Evolutionary conservation across 2,888 invertebrate genomes (phyloP).

Genomic region (Lycocerus yunnanus): DNA sequence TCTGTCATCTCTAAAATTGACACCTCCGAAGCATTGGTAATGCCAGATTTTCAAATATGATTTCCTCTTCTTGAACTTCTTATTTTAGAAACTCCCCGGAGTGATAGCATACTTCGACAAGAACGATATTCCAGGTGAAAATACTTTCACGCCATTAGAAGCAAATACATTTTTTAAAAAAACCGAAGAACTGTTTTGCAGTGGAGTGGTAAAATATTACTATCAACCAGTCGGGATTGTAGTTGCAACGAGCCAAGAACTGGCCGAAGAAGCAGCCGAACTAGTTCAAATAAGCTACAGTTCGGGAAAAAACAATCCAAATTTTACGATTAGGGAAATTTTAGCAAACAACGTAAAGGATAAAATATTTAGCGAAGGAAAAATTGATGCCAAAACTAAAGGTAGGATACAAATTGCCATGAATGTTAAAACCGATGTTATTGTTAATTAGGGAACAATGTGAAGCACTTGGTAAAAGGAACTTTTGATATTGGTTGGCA

Average conservation of each 20-base stretch:
- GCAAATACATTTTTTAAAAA: slow-evolving; percentile 36
- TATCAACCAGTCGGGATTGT: slow-evolving; percentile 76
- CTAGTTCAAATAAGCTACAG: slow-evolving; percentile 62
- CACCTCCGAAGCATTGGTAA: slow-evolving; percentile 65
- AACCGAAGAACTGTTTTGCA: slow-evolving; percentile 57
- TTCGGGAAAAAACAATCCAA: slow-evolving; percentile 52
- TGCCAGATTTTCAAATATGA: not conserved
- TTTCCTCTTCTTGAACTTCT: not conserved
- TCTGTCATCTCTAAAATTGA: slow-evolving; percentile 62
- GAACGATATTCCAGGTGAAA: slow-evolving; percentile 71
- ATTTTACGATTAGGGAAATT: slow-evolving; percentile 57
- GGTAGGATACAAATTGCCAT: slow-evolving; percentile 52
- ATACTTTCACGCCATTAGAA: slow-evolving; percentile 59
- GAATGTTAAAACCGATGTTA: slow-evolving; percentile 3
- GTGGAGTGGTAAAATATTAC: slow-evolving; percentile 61
- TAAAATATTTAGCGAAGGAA: slow-evolving; percentile 51
- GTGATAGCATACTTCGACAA: slow-evolving; percentile 67
- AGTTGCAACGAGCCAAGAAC: slow-evolving; percentile 63
- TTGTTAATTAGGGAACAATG: slow-evolving; percentile 34
- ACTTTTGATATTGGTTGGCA: slow-evolving; percentile 64
- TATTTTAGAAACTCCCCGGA: slow-evolving; percentile 64
- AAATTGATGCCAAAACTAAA: slow-evolving; percentile 46
- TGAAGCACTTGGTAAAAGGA: slow-evolving; percentile 58
- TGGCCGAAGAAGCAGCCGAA: slow-evolving; percentile 63
- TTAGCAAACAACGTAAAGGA: slow-evolving; percentile 54